Conservation (phyloP, 2,888 invertebrate genomes). For the Acronicta leporina region DNA sequence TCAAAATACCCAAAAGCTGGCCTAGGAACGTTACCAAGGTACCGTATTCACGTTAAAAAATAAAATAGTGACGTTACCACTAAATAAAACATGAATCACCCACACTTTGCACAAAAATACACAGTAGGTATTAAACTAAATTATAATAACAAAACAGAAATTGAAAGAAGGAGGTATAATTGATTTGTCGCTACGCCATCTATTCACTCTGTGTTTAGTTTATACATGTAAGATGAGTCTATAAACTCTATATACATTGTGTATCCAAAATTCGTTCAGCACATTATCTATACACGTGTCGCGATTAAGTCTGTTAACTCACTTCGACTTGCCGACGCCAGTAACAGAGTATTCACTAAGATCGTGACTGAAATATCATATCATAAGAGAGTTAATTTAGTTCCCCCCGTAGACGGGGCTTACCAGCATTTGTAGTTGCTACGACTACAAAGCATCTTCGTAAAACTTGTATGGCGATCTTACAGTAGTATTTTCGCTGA, state of each 20-base stretch:
- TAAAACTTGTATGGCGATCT: conserved; percentile 17
- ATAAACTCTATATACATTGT: conserved; percentile 52
- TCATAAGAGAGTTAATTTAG: conserved; percentile 71
- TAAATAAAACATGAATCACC: no score
- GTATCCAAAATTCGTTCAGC: conserved; percentile 51
- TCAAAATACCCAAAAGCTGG: no score
- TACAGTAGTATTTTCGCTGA: neutral
- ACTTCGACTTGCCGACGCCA: conserved; percentile 64
- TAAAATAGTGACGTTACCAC: no score
- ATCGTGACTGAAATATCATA: conserved; percentile 80
- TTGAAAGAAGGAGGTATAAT: no score
- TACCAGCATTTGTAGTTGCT: conserved; percentile 40
- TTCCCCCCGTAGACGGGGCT: conserved; percentile 44
- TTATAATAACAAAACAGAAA: no score
- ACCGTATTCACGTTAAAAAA: no score
- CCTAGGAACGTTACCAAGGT: no score
- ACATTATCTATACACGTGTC: conserved; percentile 75
- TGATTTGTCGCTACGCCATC: no score
- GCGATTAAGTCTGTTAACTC: conserved; percentile 76
- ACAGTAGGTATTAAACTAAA: no score
- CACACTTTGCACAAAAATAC: no score
- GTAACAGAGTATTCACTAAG: conserved; percentile 67
- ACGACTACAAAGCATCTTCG: conserved; percentile 21
- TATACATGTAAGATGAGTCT: no score
- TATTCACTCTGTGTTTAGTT: no score